Evolutionary conservation across 2,797 vertebrate genomes (phyloP).

Genomic region (Enteromius radiatus): DNA sequence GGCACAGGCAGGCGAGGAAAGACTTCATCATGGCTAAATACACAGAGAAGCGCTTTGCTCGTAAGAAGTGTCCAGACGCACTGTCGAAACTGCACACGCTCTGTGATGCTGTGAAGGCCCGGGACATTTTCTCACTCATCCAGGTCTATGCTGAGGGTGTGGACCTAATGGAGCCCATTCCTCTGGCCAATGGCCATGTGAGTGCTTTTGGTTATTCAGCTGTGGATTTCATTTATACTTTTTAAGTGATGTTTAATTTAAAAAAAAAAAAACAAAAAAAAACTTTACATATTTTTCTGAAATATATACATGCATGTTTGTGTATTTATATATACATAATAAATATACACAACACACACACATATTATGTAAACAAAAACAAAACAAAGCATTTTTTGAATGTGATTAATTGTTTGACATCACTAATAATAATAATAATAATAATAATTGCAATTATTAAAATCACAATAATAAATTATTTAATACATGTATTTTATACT

Average conservation of each 20-base stretch:
- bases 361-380: too few species aligned
- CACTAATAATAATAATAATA: too few species aligned
- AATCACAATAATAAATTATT: not conserved
- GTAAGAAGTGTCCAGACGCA: constrained; percentile 82
- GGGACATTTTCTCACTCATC: constrained; percentile 92
- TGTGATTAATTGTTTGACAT: too few species aligned
- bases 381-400: too few species aligned
- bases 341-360: too few species aligned
- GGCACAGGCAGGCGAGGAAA: constrained; percentile 93
- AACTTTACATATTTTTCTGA: too few species aligned
- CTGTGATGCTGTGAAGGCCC: constrained; percentile 92
- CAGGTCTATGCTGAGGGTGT: constrained; percentile 94
- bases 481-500: too few species aligned
- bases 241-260: not conserved
- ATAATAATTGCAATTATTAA: not conserved
- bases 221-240: not conserved
- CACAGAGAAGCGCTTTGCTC: constrained; percentile 90
- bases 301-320: too few species aligned
- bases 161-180: constrained; percentile 95
- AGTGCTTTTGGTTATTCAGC: constrained; percentile 66
- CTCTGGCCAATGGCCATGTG: constrained; percentile 95
- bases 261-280: too few species aligned
- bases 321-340: too few species aligned
- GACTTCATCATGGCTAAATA: constrained; percentile 98
- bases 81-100: constrained; percentile 86